These are phyloP conservation scores for Pangasius krempfi DNA, from an alignment of 2,797 vertebrate species.

Conservation along the genomic window DNA sequence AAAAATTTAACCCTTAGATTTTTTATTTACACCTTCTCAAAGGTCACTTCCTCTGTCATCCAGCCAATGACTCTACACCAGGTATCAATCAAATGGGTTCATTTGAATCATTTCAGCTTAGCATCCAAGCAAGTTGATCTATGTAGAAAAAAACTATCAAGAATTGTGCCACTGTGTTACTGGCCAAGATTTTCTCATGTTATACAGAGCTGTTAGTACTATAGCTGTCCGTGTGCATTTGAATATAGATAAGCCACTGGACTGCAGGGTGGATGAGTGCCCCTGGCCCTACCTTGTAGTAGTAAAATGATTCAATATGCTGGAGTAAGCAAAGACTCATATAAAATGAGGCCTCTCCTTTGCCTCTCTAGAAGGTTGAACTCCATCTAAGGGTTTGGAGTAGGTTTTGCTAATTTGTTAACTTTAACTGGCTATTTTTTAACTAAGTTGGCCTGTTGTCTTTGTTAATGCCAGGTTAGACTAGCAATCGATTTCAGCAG, in stretches of 20 bases:
- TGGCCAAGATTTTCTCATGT: not conserved
- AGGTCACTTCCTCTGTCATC: not conserved
- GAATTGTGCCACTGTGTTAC: not conserved
- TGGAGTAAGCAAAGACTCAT: not conserved
- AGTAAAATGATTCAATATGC: no score
- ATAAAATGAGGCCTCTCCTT: not conserved
- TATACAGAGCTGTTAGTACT: not conserved
- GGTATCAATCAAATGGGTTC: not conserved
- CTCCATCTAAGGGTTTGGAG: not conserved
- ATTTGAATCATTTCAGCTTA: not conserved
- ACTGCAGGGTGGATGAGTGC: not conserved
- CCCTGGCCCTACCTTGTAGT: no score
- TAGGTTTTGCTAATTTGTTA: not conserved
- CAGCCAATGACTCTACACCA: not conserved
- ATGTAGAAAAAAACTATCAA: not conserved
- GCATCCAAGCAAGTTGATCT: not conserved
- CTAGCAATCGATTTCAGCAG: not conserved
- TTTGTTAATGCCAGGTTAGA: not conserved
- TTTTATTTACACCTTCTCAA: not conserved
- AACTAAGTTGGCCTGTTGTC: not conserved
- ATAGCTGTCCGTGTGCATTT: not conserved
- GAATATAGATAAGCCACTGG: not conserved
- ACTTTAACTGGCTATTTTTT: not conserved
- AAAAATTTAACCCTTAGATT: not conserved
- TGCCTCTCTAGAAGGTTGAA: not conserved